Percentiles rank a stretch among this genome's conserved stretches.
phyloP scores from a whole-genome alignment of 2,797 vertebrate species.

The Ispidina picta region DNA sequence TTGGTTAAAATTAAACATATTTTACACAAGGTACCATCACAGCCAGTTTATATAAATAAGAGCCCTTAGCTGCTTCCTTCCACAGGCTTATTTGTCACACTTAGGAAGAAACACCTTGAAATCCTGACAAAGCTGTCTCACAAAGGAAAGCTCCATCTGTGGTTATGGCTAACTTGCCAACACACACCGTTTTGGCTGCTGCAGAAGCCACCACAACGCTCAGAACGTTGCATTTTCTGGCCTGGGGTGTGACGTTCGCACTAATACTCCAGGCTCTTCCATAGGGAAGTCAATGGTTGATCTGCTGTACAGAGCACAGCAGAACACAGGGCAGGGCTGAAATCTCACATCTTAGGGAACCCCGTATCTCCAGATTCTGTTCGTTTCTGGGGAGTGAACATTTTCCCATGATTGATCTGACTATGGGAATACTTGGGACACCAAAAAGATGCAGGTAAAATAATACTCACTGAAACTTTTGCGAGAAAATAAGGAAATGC shows the following conservation, averaged over 20 bases:
- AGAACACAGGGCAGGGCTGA: background rate
- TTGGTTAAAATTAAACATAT: slow-evolving; percentile 51
- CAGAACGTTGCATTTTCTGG: background rate
- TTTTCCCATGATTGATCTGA: slow-evolving; percentile 51
- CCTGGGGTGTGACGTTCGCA: background rate
- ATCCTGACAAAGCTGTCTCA: slow-evolving; percentile 15
- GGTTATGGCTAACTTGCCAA: background rate
- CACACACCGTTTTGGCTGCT: background rate
- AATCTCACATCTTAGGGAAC: background rate
- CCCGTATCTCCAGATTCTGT: rapidly evolving
- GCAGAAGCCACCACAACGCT: background rate
- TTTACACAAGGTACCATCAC: slow-evolving; percentile 37
- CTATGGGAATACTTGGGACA: slow-evolving; percentile 23
- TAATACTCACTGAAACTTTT: slow-evolving; percentile 51
- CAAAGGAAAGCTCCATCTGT: background rate
- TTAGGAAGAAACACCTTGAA: slow-evolving; percentile 26
- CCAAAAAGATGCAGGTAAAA: slow-evolving; percentile 57
- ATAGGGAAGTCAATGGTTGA: background rate
- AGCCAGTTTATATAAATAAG: slow-evolving; percentile 15
- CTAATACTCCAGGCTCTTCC: background rate
- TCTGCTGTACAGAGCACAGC: background rate
- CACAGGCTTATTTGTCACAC: slow-evolving; percentile 14
- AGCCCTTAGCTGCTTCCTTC: slow-evolving; percentile 21
- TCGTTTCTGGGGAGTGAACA: background rate
- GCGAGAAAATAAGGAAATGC: slow-evolving; percentile 58